These are phyloP conservation scores for Callocephalon fimbriatum DNA, from an alignment of 2,113 vertebrate genomes.

Conservation along the genomic window DNA sequence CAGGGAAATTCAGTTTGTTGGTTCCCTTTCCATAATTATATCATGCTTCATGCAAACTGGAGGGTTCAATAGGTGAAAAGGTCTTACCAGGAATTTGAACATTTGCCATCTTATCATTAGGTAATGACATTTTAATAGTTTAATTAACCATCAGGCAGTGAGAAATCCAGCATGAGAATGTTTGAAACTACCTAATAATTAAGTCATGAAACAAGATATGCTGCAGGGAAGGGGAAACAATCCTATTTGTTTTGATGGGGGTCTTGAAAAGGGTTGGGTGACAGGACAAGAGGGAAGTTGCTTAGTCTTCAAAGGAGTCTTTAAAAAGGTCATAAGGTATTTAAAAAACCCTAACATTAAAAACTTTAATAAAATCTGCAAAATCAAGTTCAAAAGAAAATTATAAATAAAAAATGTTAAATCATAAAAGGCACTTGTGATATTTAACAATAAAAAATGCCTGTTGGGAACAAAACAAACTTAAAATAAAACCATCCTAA, in stretches of 20 bases:
- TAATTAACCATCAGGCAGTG: constrained; percentile 36
- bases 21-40: neutral
- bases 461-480: neutral
- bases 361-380: neutral
- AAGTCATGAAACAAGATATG: constrained; percentile 23
- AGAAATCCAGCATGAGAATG: constrained; percentile 9
- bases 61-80: constrained; percentile 41
- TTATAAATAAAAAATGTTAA: neutral
- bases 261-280: neutral
- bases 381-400: neutral
- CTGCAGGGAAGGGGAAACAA: constrained; percentile 26
- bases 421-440: neutral
- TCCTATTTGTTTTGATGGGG: neutral
- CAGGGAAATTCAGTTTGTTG: neutral
- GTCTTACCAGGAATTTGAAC: constrained; percentile 37
- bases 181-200: constrained; percentile 3
- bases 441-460: neutral
- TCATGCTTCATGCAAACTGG: neutral
- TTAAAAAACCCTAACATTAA: neutral
- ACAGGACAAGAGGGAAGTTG: neutral
- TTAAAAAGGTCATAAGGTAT: neutral
- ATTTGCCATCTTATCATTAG: constrained; percentile 38
- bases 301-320: neutral
- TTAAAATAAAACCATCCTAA: neutral
- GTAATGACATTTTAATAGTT: constrained; percentile 60